Evolutionary conservation across 2,888 invertebrate species (phyloP), one percentile per base, ranked within the genome.

Genomic region (Monoplex corrugatus): DNA sequence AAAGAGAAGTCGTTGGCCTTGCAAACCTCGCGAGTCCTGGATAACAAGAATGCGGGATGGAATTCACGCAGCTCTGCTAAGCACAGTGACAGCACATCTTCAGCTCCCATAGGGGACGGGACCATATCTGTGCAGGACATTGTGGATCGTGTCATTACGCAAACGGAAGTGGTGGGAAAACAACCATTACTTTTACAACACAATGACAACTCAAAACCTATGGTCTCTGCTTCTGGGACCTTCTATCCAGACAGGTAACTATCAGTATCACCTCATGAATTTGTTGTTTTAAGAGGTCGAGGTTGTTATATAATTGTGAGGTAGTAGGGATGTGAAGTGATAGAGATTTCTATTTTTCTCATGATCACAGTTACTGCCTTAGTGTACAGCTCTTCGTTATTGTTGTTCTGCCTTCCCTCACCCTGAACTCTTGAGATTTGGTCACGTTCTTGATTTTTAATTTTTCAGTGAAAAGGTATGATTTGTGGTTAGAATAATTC

Each of bases 41-140:
- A 72, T 8, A 43, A 6, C 43, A 89, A 86, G 57, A 23, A 19
- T 10, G 44, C 35, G 6, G 78, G 38, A 8, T 80, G 75, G 57
- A 68, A 57, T 23, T 0, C 19, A 28, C 80, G 68, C 19, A 57
- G 28, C 10, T 43, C 75, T 0, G 35, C 75, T 0, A 84, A 57
- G 28, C 10, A 23, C 13, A 63, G n/a, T n/a, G 32, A 43, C 6
- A 19, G 50, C 1, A 35, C 35, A 3, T 35, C 40, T 16, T 32
- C 72, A 43, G 83, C 82, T 32, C 28, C 80, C 43, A 57, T 63
- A 16, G 68, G 87, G 28, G 89, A 91, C 43, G 87, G 92, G 10
- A 90, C 90, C 85, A 92, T 93, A 35, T 93, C 92, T 91, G 92
- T 93, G 44, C 93, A 94, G 91, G 93, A 93, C 83, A 93, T 94